Conservation (phyloP, 2,888 invertebrate genomes). For the Keiferia lycopersicella region DNA sequence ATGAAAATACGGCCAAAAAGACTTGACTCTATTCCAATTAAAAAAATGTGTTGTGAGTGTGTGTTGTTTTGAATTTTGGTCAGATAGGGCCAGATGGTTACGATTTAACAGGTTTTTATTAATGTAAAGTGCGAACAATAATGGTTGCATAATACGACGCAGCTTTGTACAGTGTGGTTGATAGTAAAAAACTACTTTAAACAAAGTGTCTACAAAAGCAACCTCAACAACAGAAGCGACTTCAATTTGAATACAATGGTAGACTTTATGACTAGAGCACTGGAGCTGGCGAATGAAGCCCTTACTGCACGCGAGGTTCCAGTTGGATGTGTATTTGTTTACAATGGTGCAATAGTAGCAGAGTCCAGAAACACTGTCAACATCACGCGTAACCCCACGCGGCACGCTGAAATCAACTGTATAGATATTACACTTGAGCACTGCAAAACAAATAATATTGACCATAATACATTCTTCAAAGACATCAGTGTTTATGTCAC, state of each 20-base stretch:
- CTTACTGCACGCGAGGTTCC: conserved; percentile 94
- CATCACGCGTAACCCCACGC: conserved; percentile 95
- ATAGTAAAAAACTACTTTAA: too few relatives aligned
- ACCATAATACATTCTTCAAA: conserved; percentile 80
- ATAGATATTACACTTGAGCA: conserved; percentile 88
- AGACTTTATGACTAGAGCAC: conserved; percentile 87
- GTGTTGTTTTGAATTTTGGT: too few relatives aligned
- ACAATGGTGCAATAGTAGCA: conserved; percentile 86
- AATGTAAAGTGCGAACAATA: too few relatives aligned
- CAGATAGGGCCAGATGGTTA: too few relatives aligned
- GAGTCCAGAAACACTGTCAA: conserved; percentile 95
- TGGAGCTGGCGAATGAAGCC: conserved; percentile 89
- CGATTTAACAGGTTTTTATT: too few relatives aligned
- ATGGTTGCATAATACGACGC: too few relatives aligned
- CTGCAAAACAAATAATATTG: conserved; percentile 80
- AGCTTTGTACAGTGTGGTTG: too few relatives aligned
- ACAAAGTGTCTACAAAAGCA: too few relatives aligned
- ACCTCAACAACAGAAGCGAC: too few relatives aligned
- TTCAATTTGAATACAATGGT: conserved; percentile 43
- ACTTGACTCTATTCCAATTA: too few relatives aligned
- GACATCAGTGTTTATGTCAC: conserved; percentile 91
- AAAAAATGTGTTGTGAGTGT: too few relatives aligned
- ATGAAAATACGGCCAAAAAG: too few relatives aligned
- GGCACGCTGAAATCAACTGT: conserved; percentile 98
- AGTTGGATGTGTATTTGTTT: conserved; percentile 96